Base-by-base conservation (phyloP, 2,888 invertebrate species). In the Imbricaverruca yamaguchii region DNA sequence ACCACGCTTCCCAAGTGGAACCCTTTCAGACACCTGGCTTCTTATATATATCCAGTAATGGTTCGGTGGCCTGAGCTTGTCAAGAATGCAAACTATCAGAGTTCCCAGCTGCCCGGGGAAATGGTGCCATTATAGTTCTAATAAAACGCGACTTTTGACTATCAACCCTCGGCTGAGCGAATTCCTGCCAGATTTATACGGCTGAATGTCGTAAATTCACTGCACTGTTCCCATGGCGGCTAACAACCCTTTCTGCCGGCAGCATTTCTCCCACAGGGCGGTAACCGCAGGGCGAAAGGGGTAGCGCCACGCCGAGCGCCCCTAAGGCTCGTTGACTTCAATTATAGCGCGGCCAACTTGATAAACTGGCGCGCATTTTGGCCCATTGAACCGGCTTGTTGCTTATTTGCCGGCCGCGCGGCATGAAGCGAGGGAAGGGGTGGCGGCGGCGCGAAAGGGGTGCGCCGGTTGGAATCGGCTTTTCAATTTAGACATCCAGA, bases 331-430 rank as follows among this genome's bases (percentile, higher is more conserved):
- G 74, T 74, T 74, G 74, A 74, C 74, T 74, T 74, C 74, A 74
- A 74, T 74, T 74, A 74, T 74, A 55, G 21, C 21, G 55, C 55
- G 74, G 69, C 74, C 53, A 15, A 21, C 55, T 74, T 74, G 74
- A 74, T 55, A 55, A 74, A 74, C 74, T 74, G 74, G 15, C 74
- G 74, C 74, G 55, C 74, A 74, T 74, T 74, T 65, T 55, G 21
- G 55, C 25, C 74, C 74, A 74, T 74, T 74, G 23, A 74, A 21
- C 55, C 74, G 23, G 74, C 21, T 74, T 74, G 74, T 55, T 55
- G 74, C 15, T 55, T 74, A 74, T 74, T 74, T 74, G 74, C 74
- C 53, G 74, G 18, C 10, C 55, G 74, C 55, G 21, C 55, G 13
- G 74, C n/a, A 23, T 8, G 69, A 10, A 10, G 39, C 10, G 39